Evolutionary conservation across 2,888 invertebrate species (phyloP).

Genomic region (Drosophila basisetae): DNA sequence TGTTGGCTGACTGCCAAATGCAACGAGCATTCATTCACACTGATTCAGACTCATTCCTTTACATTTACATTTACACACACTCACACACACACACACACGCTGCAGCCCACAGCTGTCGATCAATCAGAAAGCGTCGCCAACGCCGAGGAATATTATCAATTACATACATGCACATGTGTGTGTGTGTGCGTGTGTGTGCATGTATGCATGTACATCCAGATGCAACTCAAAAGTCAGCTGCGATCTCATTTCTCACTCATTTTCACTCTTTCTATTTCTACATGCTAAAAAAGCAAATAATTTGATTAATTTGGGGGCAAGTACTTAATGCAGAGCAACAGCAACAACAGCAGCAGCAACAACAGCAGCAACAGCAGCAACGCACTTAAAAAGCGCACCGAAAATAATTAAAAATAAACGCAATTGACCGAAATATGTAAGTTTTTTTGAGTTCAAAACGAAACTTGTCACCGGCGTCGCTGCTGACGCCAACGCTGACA

Average conservation of each 20-base stretch:
- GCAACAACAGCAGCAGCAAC: conserved; percentile 31
- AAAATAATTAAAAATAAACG: conserved; percentile 67
- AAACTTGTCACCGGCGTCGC: conserved; percentile 38
- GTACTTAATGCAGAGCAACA: conserved; percentile 15
- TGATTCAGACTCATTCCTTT: conserved; percentile 44
- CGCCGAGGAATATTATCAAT: conserved; percentile 26
- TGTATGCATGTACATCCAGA: not conserved
- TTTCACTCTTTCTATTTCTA: not conserved
- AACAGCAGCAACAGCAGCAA: conserved; percentile 16
- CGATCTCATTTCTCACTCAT: not conserved
- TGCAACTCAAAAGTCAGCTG: conserved; percentile 46
- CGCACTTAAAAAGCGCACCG: conserved; percentile 24
- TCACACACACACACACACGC: not conserved
- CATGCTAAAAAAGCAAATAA: conserved; percentile 36
- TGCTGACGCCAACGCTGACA: conserved; percentile 26
- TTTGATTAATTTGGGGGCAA: conserved; percentile 61
- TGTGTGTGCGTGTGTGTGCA: not conserved
- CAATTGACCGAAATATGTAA: conserved; percentile 56
- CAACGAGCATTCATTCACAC: conserved; percentile 49
- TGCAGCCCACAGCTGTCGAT: conserved; percentile 57
- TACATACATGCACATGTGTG: not conserved
- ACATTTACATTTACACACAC: conserved; percentile 18
- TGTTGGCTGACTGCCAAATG: conserved; percentile 46
- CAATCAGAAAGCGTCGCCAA: conserved; percentile 57
- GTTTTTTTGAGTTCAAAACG: conserved; percentile 37